Base-by-base conservation (phyloP, 1,140 invertebrate species). In the Piezodorus guildinii region DNA sequence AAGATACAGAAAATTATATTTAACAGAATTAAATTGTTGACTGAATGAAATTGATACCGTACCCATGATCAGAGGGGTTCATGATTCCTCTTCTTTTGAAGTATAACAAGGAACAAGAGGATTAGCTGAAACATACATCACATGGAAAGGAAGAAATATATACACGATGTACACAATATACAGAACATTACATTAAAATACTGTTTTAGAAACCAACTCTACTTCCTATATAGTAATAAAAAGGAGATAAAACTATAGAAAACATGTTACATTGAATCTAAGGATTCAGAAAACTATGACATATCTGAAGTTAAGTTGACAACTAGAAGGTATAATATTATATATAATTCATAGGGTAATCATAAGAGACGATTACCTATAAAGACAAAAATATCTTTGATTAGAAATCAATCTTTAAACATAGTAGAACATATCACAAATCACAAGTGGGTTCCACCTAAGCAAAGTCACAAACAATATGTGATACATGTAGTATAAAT, bases 61-160 rank as follows among this genome's bases (percentile, higher is more conserved):
- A 87, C 85, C 85, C 85, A 80, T 85, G 85, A 79, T 87, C 85
- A 72, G 84, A 85, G 74, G 83, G 81, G 80, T 86, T 86, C 84
- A 86, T 85, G 70, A 72, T 83, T 72, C 71, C 71, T 70, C 68
- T 66, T 56, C 23, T 43, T 46, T 23, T 43, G 65, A 68, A 23
- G 56, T 45, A 43, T 58, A 64, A 25, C 39, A 39, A 15, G 45
- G 23, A 67, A 62, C 21, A 30, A 34, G 52, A 43, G 45, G 19
- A 49, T 54, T 58, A 51, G 45, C 56, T 65, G 62, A 60, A 60
- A 63, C 60, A 60, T 58, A 64, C 27, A 67, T 63, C 39, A 67
- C 52, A 64, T 61, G 46, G 44, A 60, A 65, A 52, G 49, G 39
- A 60, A 39, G 54, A 27, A 46, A 34, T 59, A 34, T 27, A 16